Conservation (phyloP, 1,140 invertebrate species). For the Cryptotermes secundus region DNA sequence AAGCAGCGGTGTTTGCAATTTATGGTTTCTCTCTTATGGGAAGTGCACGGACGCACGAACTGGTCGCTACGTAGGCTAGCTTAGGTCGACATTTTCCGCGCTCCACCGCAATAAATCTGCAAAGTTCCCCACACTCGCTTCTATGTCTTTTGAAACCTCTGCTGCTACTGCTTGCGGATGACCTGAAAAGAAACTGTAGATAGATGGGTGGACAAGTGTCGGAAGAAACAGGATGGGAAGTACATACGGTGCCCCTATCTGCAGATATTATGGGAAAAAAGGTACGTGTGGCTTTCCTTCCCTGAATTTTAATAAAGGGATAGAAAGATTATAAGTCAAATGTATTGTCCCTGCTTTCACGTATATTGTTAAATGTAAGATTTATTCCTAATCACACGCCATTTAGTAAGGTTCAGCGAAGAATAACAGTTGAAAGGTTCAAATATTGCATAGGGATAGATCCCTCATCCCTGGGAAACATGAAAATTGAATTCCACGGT, state of each 20-base stretch:
- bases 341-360: not conserved
- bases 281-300: not conserved
- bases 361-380: slow-evolving; percentile 10
- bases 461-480: not conserved
- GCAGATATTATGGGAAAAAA: not conserved
- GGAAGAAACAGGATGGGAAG: not conserved
- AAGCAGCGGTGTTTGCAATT: slow-evolving; percentile 44
- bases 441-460: not conserved
- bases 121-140: slow-evolving; percentile 33
- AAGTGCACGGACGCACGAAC: slow-evolving; percentile 48
- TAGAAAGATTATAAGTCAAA: not conserved
- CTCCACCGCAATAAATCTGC: slow-evolving; percentile 51
- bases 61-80: slow-evolving; percentile 51
- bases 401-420: not conserved
- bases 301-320: slow-evolving; percentile 10
- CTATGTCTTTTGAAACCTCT: not conserved
- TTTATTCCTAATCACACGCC: not conserved
- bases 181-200: slow-evolving; percentile 30
- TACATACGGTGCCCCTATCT: not conserved
- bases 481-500: not conserved
- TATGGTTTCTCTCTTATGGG: slow-evolving; percentile 51
- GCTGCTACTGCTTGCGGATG: not conserved
- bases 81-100: slow-evolving; percentile 55
- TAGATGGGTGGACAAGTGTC: slow-evolving; percentile 30
- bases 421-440: not conserved